A percentile compares a stretch with the other conserved stretches of the same genome.
Evolutionary conservation across 2,113 vertebrate species (phyloP).

Genomic region (Phocoena sinus): DNA sequence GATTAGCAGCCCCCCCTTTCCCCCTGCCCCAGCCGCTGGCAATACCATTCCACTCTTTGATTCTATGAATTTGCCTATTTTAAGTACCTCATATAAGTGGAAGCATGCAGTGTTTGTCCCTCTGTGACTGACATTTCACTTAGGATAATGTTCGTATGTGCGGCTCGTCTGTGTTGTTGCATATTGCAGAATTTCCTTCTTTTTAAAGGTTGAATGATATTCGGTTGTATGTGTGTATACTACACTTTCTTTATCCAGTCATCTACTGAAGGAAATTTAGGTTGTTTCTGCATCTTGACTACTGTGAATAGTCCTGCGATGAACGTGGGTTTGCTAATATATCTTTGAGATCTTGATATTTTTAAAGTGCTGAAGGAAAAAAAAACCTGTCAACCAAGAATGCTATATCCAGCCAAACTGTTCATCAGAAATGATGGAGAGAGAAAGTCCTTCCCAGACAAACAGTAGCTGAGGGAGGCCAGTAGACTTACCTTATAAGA

Average conservation of each 20-base stretch:
- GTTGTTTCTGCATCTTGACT: not conserved
- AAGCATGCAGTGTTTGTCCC: not conserved
- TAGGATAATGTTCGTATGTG: not conserved
- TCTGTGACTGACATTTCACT: not conserved
- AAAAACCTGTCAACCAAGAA: not conserved
- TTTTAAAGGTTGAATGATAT: not conserved
- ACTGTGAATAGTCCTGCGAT: not conserved
- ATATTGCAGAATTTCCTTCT: not conserved
- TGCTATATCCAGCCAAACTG: not conserved
- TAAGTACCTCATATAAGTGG: not conserved
- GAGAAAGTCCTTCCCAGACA: not conserved
- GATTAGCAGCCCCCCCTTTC: not conserved
- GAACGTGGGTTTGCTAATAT: not conserved
- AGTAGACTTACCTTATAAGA: not conserved
- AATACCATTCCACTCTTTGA: not conserved
- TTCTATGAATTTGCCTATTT: not conserved
- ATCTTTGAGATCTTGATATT: not conserved
- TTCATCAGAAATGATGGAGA: not conserved
- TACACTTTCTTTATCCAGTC: not conserved
- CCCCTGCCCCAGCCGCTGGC: not conserved
- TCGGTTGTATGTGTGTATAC: not conserved
- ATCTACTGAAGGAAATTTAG: not conserved
- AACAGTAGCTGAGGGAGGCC: not conserved
- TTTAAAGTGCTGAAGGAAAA: not conserved
- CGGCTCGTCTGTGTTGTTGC: not conserved